Evolutionary conservation across 2,113 vertebrate species (phyloP).

Genomic region (Pangasianodon hypophthalmus): DNA sequence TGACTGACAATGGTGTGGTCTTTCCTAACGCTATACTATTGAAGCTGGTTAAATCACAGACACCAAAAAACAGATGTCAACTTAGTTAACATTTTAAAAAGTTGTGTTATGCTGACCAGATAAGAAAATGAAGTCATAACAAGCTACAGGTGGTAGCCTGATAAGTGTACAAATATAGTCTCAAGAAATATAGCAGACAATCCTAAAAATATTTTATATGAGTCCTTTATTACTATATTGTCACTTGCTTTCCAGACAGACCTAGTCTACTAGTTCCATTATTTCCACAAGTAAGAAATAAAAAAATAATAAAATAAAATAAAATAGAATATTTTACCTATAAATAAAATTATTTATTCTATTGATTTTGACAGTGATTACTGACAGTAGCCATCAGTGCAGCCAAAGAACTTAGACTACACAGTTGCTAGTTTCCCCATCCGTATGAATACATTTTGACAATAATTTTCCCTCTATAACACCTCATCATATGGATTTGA

Average conservation of each 20-base stretch:
- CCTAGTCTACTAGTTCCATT: not conserved
- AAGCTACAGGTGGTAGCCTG: not conserved
- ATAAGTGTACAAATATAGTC: not conserved
- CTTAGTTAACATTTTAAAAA: not conserved
- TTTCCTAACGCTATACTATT: not conserved
- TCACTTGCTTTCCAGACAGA: not conserved
- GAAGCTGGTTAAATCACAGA: not conserved
- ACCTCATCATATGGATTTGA: no score
- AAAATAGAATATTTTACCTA: not conserved
- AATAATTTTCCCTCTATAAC: not conserved
- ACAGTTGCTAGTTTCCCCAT: no score
- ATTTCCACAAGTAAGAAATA: not conserved
- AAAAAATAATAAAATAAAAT: no score
- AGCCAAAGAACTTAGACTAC: not conserved
- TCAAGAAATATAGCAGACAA: not conserved
- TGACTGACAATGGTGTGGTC: not conserved
- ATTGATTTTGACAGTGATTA: not conserved
- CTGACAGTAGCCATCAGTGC: not conserved
- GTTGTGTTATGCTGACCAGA: not conserved
- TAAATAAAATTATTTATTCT: not conserved
- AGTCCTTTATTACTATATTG: not conserved
- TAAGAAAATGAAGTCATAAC: not conserved
- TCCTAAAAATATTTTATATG: not conserved
- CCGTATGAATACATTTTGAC: not conserved
- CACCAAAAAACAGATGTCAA: not conserved